A percentile compares a stretch with the other conserved stretches of the same genome.
These are phyloP conservation scores for Epinephelus malabaricus DNA, from an alignment of 2,797 vertebrate species.

Conservation along the genomic window DNA sequence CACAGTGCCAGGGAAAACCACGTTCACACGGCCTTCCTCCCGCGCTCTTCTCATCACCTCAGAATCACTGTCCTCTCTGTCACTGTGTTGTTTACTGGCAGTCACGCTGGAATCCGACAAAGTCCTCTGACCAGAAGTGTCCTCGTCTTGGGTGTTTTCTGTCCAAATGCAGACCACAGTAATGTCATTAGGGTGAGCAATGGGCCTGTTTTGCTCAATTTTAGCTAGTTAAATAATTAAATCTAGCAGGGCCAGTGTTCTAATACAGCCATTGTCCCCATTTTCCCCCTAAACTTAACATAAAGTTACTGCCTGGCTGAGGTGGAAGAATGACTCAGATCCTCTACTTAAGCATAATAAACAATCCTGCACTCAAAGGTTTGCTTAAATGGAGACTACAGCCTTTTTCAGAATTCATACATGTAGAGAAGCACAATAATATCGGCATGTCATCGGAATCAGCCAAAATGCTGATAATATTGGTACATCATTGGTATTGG, in stretches of 20 bases:
- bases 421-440: too few relatives aligned
- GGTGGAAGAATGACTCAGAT: neutral
- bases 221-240: slow-evolving; percentile 22
- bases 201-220: neutral
- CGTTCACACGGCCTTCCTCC: slow-evolving; percentile 83
- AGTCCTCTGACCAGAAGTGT: slow-evolving; percentile 10
- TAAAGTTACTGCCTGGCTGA: neutral
- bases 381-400: neutral
- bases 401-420: too few relatives aligned
- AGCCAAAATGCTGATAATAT: too few relatives aligned
- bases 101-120: slow-evolving; percentile 12
- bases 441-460: too few relatives aligned
- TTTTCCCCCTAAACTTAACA: neutral
- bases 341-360: neutral
- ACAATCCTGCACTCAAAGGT: neutral
- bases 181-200: slow-evolving; percentile 33
- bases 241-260: neutral
- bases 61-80: slow-evolving; percentile 62
- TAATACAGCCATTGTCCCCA: neutral
- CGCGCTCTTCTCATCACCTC: slow-evolving; percentile 73
- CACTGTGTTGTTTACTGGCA: slow-evolving; percentile 16
- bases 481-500: too few relatives aligned
- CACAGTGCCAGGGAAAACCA: slow-evolving; percentile 90
- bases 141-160: slow-evolving; percentile 48
- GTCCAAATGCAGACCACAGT: slow-evolving; percentile 38